Conservation (phyloP, 1,140 invertebrate genomes). For the Vanessa tameamea region DNA sequence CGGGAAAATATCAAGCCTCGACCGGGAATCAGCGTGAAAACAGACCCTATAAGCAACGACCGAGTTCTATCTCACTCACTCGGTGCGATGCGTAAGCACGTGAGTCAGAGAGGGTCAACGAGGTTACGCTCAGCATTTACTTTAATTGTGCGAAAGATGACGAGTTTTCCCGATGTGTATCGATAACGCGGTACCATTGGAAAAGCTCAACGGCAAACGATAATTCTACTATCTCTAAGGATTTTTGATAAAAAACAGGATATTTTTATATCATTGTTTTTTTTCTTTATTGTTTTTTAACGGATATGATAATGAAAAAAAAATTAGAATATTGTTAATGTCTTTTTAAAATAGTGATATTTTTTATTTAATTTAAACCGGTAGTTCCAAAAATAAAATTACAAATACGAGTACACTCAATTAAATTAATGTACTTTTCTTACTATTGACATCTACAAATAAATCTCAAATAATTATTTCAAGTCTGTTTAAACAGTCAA, state of each 20-base stretch:
- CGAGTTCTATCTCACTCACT: conserved; percentile 48
- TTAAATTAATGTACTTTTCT: too few species aligned
- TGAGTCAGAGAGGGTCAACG: conserved; percentile 55
- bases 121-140: conserved; percentile 25
- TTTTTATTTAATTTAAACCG: too few species aligned
- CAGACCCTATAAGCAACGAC: conserved; percentile 44
- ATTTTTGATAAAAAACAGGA: conserved; percentile 24
- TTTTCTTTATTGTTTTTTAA: not conserved
- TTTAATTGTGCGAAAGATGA: conserved; percentile 26
- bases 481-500: too few species aligned
- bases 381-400: too few species aligned
- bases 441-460: too few species aligned
- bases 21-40: conserved; percentile 64
- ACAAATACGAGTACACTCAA: too few species aligned
- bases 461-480: too few species aligned
- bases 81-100: conserved; percentile 43
- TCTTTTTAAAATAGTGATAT: too few species aligned
- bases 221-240: conserved; percentile 27
- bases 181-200: conserved; percentile 42
- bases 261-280: not conserved
- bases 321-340: too few species aligned
- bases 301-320: too few species aligned
- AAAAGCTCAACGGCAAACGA: conserved; percentile 63
- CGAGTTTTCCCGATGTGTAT: conserved; percentile 42
- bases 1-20: conserved; percentile 74